phyloP scores from a whole-genome alignment of 2,888 invertebrate genomes.

The Pyrocoelia pectoralis region DNA sequence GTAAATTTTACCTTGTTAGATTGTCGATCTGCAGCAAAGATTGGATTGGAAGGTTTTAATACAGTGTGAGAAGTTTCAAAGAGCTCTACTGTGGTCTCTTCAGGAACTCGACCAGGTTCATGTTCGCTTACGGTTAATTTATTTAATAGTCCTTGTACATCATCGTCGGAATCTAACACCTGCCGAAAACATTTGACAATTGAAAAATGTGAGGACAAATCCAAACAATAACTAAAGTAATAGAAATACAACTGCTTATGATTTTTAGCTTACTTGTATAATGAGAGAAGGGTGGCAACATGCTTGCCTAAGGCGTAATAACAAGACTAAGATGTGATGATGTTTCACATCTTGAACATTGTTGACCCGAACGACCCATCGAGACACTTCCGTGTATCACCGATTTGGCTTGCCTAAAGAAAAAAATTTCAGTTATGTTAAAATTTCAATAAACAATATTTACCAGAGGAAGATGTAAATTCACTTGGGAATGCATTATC shows the following conservation, averaged over 20 bases:
- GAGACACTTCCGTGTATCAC: slow-evolving; percentile 70
- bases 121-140: slow-evolving; percentile 65
- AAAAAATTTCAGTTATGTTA: no score
- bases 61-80: slow-evolving; percentile 69
- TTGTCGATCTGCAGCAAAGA: slow-evolving; percentile 67
- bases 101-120: slow-evolving; percentile 46
- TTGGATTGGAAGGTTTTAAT: slow-evolving; percentile 73
- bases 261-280: slow-evolving; percentile 64
- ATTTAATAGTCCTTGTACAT: slow-evolving; percentile 65
- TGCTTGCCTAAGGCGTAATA: slow-evolving; percentile 86
- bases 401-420: slow-evolving; percentile 50
- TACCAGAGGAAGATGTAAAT: neutral
- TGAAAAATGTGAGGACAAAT: neutral
- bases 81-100: slow-evolving; percentile 58
- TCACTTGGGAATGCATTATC: slow-evolving; percentile 53
- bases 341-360: slow-evolving; percentile 62
- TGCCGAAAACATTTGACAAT: slow-evolving; percentile 43
- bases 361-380: slow-evolving; percentile 68
- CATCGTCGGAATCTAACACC: slow-evolving; percentile 63
- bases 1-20: slow-evolving; percentile 71
- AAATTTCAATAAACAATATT: neutral
- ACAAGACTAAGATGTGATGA: slow-evolving; percentile 77
- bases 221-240: no score
- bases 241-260: no score
- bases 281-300: slow-evolving; percentile 92